Percentiles rank a stretch among this genome's conserved stretches.
phyloP scores from a whole-genome alignment of 1,140 invertebrate genomes.

The Eumeta japonica region DNA sequence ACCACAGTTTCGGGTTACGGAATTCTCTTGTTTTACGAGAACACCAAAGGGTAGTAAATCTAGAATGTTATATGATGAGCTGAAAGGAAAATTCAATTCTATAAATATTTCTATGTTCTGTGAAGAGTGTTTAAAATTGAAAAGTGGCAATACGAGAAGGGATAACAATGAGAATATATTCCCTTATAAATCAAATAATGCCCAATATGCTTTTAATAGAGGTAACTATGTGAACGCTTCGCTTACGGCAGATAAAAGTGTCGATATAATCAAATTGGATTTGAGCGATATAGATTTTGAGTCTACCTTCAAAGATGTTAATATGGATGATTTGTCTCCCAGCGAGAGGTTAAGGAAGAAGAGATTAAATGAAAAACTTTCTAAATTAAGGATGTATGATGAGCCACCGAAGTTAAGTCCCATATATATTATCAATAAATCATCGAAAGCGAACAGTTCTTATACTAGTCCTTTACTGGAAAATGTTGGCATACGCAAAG shows the following conservation, averaged over 20 bases:
- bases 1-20: conserved; percentile 37
- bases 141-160: conserved; percentile 23
- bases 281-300: conserved; percentile 42
- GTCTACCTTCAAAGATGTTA: conserved; percentile 32
- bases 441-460: conserved; percentile 24
- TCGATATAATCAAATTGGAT: conserved; percentile 24
- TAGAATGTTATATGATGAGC: conserved; percentile 20
- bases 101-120: conserved; percentile 30
- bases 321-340: conserved; percentile 26
- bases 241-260: conserved; percentile 12
- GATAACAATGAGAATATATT: conserved; percentile 25
- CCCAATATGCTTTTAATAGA: conserved; percentile 31
- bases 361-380: conserved; percentile 34
- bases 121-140: conserved; percentile 26
- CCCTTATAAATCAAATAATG: conserved; percentile 31
- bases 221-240: too few relatives aligned
- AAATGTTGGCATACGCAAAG: not conserved
- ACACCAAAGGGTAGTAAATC: conserved; percentile 27
- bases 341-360: conserved; percentile 25
- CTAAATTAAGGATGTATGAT: conserved; percentile 43
- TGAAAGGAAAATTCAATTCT: conserved; percentile 18
- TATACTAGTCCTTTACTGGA: conserved; percentile 33
- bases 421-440: conserved; percentile 40
- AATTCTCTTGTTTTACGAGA: conserved; percentile 42
- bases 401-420: conserved; percentile 44